Evolutionary conservation across 2,797 vertebrate species (phyloP), one percentile per base, ranked within the genome.

Genomic region (Peromyscus attwateri): DNA sequence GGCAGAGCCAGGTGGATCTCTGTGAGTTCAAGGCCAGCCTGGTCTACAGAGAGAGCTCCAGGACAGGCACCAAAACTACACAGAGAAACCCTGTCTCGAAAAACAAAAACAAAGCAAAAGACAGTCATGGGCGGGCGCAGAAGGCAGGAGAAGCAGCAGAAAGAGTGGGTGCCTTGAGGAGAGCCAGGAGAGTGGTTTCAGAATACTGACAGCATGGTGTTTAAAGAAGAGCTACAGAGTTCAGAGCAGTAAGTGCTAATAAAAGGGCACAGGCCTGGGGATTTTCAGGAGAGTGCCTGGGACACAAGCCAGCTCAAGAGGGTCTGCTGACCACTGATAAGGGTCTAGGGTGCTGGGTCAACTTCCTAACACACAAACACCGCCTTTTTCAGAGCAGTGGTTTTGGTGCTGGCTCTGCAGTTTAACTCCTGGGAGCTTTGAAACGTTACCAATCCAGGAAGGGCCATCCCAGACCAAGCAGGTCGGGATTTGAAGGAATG

Each of bases 271-370:
- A 93, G 90, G 91, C 85, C 90, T 76, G 75, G 31, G 37, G 40
- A 91, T 64, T 81, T 98, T 83, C 14, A 95, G 82, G 57, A 94
- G 13, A 96, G 93, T 71, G 80, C 17, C 66, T 95, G 91, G 80
- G 79, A 97, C 91, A 96, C 91, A 96, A 95, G 83, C 94, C 97
- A 97, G 94, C 95, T 34, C 79, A 37, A 43, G 95, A 97, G 81
- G 70, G 76, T 95, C 95, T 97, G 88, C 80, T 96, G 84, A 92
- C 83, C 91, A 60, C 83, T 96, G 96, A 97, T 96, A 97, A 95
- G 57, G 31, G 91, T 95, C 89, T 79, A 73, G 66, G 57, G 43
- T 75, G 49, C 75, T 52, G 13, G 13, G 73, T 90, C 73, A 92
- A 80, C 88, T 87, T 96, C 92, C 77, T 96, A 82, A 92, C 46